Base-by-base conservation (phyloP, 2,888 invertebrate species). In the Zygothrica quintamaculata region DNA sequence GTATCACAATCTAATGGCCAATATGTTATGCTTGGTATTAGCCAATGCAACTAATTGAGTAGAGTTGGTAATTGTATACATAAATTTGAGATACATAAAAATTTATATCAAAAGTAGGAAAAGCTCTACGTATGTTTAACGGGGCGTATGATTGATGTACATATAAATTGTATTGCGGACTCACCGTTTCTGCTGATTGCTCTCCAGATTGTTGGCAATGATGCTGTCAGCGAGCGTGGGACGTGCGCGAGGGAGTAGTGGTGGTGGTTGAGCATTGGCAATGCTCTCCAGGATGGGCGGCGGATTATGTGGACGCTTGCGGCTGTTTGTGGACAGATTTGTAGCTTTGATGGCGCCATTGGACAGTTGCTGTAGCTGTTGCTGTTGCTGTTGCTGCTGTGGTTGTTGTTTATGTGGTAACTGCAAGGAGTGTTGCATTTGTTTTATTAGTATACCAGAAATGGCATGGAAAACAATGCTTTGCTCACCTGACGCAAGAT, bases 261-360 rank as follows among this genome's bases (percentile, higher is more conserved):
- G 91, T 31, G 91, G 91, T 34, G 90, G 90, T 36, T 90, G 84
- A 16, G 77, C 60, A 47, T 9, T 47, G 18, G 7, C 33, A 29
- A 52, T 39, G 66, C 65, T 78, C 68, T 90, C 90, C 65, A 85
- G 79, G 62, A 90, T 90, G 58, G 90, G 88, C 69, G 89, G 81
- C 66, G 89, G 80, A 70, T 91, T 88, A 66, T 91, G 91, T 34
- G 90, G 82, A 40, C 91, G 89, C 79, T 91, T 91, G 57, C 91
- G 88, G 40, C 78, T 89, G 52, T 73, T 79, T 11, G 65, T 62
- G 55, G 77, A 70, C 62, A 66, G 79, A 70, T 66, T 71, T 48
- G 62, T 74, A 53, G 60, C 69, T 50, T 61, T 73, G 74, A 37
- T 70, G 72, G 53, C 40, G 57, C 89, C 89, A 67, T 89, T 90